Base-by-base conservation (phyloP, 1,140 invertebrate species). In the Caerostris extrusa region DNA sequence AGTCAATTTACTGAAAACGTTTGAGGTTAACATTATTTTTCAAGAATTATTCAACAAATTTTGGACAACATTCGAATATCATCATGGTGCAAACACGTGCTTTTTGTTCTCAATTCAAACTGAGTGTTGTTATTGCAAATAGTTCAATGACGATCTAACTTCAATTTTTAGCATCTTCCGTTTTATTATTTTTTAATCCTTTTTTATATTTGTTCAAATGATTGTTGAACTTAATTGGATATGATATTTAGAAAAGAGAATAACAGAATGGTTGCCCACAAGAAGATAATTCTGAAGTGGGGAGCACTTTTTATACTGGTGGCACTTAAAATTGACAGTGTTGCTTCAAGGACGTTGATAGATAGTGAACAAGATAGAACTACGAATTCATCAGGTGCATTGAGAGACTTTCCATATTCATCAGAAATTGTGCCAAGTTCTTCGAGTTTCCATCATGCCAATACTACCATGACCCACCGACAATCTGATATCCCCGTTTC, bases 261-360 rank as follows among this genome's bases (percentile, higher is more conserved):
- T 17, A 10, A 56, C 34, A 83, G 3, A 14, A 91, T 91, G 90
- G 17, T 91, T 14, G 81, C 77, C 5, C 90, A 83, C 60, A 91
- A 19, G 81, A 83, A 67, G 53, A 88, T 88, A 61, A 56, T 88
- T 14, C 85, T 93, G 3, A 85, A 55, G 5, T 56, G 34, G 17
- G 92, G 92, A 89, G 86, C 85, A 60, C 60, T 93, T 6, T 93
- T 81, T 64, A n/a, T 93, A n/a, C 14, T 93, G 6, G 83, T 93
- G 3, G 60, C 67, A 6, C 57, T 93, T n/a, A 93, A 93, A 81
- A 88, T 85, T 6, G 69, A 93, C 10, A n/a, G 14, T 19, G 67
- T 53, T 14, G 17, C 4, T 14, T n/a, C 92, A 17, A 93, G 85
- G n/a, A 61, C 86, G 7, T 12, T 93, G 60, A 89, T 56, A 58